Percentiles rank a stretch among this genome's conserved stretches.
phyloP scores from a whole-genome alignment of 92 coral and sea anemone genomes.

The Meandrina meandrites region DNA sequence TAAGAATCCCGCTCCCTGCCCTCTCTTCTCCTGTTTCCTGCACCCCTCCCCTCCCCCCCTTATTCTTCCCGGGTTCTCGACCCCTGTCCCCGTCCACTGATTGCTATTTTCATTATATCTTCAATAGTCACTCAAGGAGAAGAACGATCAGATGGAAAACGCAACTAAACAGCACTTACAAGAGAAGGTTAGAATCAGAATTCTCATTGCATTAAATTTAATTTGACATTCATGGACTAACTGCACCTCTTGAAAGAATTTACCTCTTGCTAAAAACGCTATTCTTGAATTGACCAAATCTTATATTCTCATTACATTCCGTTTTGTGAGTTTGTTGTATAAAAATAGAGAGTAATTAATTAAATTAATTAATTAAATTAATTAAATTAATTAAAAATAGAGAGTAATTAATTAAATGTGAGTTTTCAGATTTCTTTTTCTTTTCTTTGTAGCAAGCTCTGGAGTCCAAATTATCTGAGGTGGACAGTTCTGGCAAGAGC shows the following conservation, averaged over 20 bases:
- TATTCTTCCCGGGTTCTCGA: too few relatives aligned
- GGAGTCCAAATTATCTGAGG: conserved; percentile 57
- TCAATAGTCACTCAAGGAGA: conserved; percentile 50
- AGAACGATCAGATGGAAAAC: conserved; percentile 37
- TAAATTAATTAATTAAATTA: too few relatives aligned
- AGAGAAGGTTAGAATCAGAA: conserved; percentile 22
- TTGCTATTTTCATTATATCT: background rate
- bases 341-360: too few relatives aligned
- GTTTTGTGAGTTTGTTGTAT: background rate
- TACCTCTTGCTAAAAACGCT: background rate
- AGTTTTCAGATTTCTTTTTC: background rate
- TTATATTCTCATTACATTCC: background rate
- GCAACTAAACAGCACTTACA: conserved; percentile 8
- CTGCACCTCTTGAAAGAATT: background rate
- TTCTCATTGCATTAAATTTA: background rate
- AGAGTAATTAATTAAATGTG: background rate
- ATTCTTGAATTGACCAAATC: background rate
- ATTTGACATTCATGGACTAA: too few relatives aligned
- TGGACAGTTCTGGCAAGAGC: conserved; percentile 63
- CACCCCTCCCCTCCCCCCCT: too few relatives aligned
- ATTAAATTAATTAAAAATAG: too few relatives aligned
- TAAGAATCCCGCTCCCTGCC: too few relatives aligned
- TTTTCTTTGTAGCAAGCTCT: conserved; percentile 68
- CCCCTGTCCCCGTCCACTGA: too few relatives aligned
- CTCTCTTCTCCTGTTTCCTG: too few relatives aligned